Base-by-base conservation (phyloP, 2,888 invertebrate species). In the Sialis lutaria region DNA sequence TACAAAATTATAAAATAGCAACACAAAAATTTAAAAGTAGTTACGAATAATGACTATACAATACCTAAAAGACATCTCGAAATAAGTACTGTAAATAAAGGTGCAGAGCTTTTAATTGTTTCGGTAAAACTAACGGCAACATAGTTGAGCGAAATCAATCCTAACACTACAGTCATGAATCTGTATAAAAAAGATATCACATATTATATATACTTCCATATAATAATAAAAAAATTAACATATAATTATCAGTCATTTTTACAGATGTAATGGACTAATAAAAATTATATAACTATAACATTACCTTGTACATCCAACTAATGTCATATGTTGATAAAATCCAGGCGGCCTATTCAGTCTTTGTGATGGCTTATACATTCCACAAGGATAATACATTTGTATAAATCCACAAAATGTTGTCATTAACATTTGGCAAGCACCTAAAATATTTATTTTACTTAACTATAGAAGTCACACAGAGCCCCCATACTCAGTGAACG, bases 101-200 rank as follows among this genome's bases (percentile, higher is more conserved):
- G 85, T 12, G 83, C 83, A 33, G 83, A 82, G 63, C 82, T 82
- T 62, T 85, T 85, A 42, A 85, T 79, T 9, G 84, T 84, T 64
- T 84, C 84, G 42, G 83, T 83, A 61, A 85, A 85, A 62, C 82
- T 83, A 48, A 84, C 82, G 50, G 83, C 81, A 49, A 84, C 82
- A 63, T 77, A 83, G 67, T 82, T 81, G 47, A 85, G 67, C 6
- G 84, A 80, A 46, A 83, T 72, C 55, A 84, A 64, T 47, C 84
- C 84, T 56, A 83, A 64, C 49, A 83, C 74, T 45, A 85, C 81
- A 6, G 83, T 83, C 43, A 75, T 69, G 63, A 83, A 82, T 59
- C 79, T 79, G 60, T 49, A 67, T 65, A 45, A 50, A 50, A 52
- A 33, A n/a, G 30, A 42, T 5, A 42, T n/a, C 7, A 22, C 22